phyloP scores from a whole-genome alignment of 2,888 invertebrate genomes.

The Poecilobothrus nobilitatus region DNA sequence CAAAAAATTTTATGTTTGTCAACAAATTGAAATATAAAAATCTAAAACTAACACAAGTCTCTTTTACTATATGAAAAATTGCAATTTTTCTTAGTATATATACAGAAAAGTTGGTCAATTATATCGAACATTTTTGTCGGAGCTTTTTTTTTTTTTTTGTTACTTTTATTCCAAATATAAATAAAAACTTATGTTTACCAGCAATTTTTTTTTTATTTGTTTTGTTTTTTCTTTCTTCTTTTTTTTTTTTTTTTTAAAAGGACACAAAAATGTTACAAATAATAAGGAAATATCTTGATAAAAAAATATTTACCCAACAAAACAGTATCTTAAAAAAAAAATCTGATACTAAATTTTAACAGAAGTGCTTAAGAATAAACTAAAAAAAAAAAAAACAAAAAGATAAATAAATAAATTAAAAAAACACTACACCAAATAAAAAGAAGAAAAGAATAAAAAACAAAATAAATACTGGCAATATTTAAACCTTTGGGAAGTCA shows the following conservation, averaged over 20 bases:
- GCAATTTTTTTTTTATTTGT: neutral
- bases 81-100: neutral
- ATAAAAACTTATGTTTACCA: neutral
- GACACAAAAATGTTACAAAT: slow-evolving; percentile 4
- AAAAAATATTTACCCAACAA: neutral
- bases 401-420: neutral
- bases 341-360: neutral
- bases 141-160: neutral
- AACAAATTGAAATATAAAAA: no score
- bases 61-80: neutral
- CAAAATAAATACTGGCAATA: no score
- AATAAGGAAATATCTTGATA: slow-evolving; percentile 2
- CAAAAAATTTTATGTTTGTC: no score
- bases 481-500: no score
- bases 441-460: no score
- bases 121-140: neutral
- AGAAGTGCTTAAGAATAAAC: neutral
- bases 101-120: neutral
- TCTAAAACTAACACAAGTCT: neutral
- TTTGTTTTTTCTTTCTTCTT: no score
- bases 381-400: neutral
- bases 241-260: neutral
- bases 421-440: no score
- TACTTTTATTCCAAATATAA: neutral
- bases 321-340: neutral